Evolutionary conservation across 2,797 vertebrate species (phyloP), one percentile per base, ranked within the genome.

Genomic region (Gambelia wislizenii): DNA sequence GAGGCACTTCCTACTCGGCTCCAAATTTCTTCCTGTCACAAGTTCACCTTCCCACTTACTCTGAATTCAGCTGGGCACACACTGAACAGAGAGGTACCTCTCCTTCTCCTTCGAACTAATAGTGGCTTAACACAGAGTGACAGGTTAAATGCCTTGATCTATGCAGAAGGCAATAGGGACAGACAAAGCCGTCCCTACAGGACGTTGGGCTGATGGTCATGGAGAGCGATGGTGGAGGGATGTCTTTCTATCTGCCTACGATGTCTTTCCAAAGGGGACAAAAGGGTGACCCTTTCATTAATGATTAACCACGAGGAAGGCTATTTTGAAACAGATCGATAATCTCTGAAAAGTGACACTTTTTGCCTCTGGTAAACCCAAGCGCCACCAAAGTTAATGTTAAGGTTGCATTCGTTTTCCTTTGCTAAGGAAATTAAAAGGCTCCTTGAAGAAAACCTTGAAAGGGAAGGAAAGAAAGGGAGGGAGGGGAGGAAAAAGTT

Each of bases 241-340:
- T 20, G n/a, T 52, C 81, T 79, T 52, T 77, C 59, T 81, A 42
- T 85, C 72, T 54, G 36, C 87, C 64, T 77, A 27, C 33, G n/a
- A 2, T 3, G 69, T 75, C 61, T 72, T 25, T 42, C 59, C 44
- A 59, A 74, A 81, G 44, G 59, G 80, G 85, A 84, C 82, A 70
- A 47, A 84, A 74, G 83, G 0, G 1, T 84, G 90, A 92, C 87
- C 89, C 80, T 87, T 88, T 92, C 81, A 89, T 94, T 91, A 92
- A 95, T 88, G 92, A 95, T 92, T 93, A 87, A 89, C 54, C 87
- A 85, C 22, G 47, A 1, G 54, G 33, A 27, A 61, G 78, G 84
- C 83, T 92, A 90, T 93, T 93, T 92, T 91, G 88, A 88, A 94
- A 78, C n/a, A 88, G 47, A 91, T 87, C 92, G 44, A 93, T 92